These are phyloP conservation scores for Mesocentrotus franciscanus DNA, from an alignment of 53 echinoderm and acorn worm species.

Conservation along the genomic window DNA sequence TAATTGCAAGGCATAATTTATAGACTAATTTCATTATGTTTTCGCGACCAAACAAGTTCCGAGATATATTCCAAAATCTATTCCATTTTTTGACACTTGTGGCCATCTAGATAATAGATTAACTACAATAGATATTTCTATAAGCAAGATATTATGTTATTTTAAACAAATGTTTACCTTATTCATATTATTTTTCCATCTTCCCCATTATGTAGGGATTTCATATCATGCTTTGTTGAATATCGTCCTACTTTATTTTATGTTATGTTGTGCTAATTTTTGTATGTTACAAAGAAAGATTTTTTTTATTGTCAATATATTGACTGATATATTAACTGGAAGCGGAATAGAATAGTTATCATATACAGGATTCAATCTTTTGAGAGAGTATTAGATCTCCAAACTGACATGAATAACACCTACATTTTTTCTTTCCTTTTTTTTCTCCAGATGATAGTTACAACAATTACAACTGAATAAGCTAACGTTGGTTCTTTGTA, in stretches of 20 bases:
- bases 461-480: neutral
- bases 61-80: constrained; percentile 29
- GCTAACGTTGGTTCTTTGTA: neutral
- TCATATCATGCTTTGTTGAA: neutral
- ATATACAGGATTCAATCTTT: neutral
- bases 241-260: constrained; percentile 32
- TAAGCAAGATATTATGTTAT: neutral
- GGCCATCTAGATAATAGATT: neutral
- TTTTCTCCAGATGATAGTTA: neutral
- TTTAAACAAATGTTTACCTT: neutral
- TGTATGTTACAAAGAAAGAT: neutral
- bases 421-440: neutral
- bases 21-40: neutral
- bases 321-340: neutral
- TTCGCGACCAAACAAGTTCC: constrained; percentile 40
- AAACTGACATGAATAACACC: neutral
- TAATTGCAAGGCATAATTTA: neutral
- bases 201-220: neutral
- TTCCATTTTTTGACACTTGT: constrained; percentile 48
- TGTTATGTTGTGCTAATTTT: constrained; percentile 31
- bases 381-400: neutral
- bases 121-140: neutral
- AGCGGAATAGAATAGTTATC: neutral
- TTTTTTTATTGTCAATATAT: neutral
- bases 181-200: neutral